Evolutionary conservation across 2,797 vertebrate genomes (phyloP).

Genomic region (Artibeus jamaicensis): DNA sequence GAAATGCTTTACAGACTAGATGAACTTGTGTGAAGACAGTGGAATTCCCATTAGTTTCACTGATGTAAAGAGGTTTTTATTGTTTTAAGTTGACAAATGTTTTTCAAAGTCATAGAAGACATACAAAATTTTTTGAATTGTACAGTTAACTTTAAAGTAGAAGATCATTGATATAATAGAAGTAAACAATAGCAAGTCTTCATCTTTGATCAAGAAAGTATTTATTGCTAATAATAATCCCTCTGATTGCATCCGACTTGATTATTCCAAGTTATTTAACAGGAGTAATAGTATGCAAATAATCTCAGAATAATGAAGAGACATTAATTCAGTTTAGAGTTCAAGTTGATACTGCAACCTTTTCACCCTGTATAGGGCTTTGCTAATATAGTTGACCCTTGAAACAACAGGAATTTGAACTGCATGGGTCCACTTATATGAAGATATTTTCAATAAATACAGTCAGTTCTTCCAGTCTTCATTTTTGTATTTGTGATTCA

Average conservation of each 20-base stretch:
- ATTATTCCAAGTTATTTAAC: constrained; percentile 68
- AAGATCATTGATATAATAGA: constrained; percentile 28
- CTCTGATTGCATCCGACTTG: constrained; percentile 70
- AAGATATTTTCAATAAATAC: neutral
- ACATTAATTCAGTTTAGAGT: constrained; percentile 65
- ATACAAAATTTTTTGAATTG: neutral
- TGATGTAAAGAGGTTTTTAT: constrained; percentile 35
- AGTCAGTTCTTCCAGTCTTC: neutral
- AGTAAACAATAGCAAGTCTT: constrained; percentile 62
- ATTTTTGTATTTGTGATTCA: neutral
- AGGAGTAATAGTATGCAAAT: constrained; percentile 69
- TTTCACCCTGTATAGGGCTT: constrained; percentile 41
- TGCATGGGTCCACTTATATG: neutral
- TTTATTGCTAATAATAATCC: constrained; percentile 63
- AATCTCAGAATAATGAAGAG: constrained; percentile 57
- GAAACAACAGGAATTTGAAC: neutral
- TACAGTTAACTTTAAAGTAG: constrained; percentile 47
- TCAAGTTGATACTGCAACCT: constrained; percentile 38
- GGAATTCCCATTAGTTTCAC: neutral
- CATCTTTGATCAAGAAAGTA: constrained; percentile 55
- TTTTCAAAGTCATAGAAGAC: constrained; percentile 38
- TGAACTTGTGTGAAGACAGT: constrained; percentile 31
- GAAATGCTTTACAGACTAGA: neutral
- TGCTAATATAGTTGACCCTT: neutral
- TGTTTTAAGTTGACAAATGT: constrained; percentile 41